Base-by-base conservation (phyloP, 2,888 invertebrate species). In the Idaea biselata region DNA sequence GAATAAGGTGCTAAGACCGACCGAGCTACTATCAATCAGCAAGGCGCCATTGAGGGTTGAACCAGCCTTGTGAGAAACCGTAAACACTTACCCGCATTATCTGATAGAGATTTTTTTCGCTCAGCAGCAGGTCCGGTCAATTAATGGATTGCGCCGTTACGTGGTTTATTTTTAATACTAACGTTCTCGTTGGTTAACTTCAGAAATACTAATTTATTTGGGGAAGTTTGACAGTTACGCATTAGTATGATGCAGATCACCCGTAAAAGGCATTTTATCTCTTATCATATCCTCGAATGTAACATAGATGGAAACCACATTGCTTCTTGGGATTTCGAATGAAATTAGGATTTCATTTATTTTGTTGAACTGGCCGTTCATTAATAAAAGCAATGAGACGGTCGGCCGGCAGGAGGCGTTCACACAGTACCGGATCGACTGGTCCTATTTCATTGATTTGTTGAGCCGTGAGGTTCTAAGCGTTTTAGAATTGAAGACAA, bases 21-120 rank as follows among this genome's bases (percentile, higher is more conserved):
- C 77, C 79, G 75, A 83, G 83, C 84, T 87, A 87, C 88, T 91
- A 91, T 91, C 91, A 91, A 92, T 92, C 92, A 92, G 89, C 78
- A 79, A 88, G 92, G 44, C 44, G 44, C 44, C 91, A 92, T 91
- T 90, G 91, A 92, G 91, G 91, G 91, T 86, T 90, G 89, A 87
- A 78, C 85, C 81, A 83, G 84, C 83, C 83, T 88, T 89, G 91
- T 92, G 91, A 92, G 92, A 91, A 91, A 88, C 89, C 86, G 91
- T 92, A 91, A 92, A 92, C 91, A 91, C 91, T 91, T 91, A 90
- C 88, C 85, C 88, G 83, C 82, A 86, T 91, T 90, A 92, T 91
- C 91, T 84, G 89, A 91, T 90, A 84, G 84, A 82, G 75, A 80
- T 87, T 91, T 90, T 90, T 91, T 90, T 87, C 81, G 81, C 88